Base-by-base conservation (phyloP, 2,888 invertebrate species). In the Drosophila lutescens region DNA sequence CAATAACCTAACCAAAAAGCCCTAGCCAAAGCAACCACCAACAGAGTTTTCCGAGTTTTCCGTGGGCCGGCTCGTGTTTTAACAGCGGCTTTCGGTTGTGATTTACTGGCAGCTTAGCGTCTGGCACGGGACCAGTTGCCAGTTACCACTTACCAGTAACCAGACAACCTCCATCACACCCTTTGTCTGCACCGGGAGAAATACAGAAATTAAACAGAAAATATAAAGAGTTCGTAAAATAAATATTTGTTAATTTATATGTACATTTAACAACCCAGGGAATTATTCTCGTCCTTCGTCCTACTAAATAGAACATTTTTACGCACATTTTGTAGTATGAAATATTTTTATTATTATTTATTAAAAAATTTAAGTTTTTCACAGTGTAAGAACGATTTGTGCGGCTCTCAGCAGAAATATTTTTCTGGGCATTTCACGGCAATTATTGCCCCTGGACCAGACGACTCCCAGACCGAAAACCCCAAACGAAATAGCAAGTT, bases 1-100 rank as follows among this genome's bases (percentile, higher is more conserved):
- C 63, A 62, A 63, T 56, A 41, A 56, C 40, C 58, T 30, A 41
- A 23, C 44, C 32, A 41, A 49, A 13, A 49, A 63, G 13, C 47
- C 61, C 38, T 43, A 66, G 26, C 38, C 36, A 34, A 36, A 74
- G 81, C 78, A 74, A 79, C 80, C 68, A 74, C 72, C 86, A 76
- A 68, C 82, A 72, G 76, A 76, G 46, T 41, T 55, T 57, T 40
- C 56, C 36, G 34, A 43, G 50, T 44, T 63, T 46, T 80, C 76
- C 70, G 57, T 55, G 57, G 74, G 66, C 71, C 69, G 74, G 76
- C 71, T 82, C 88, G 80, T 86, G 86, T 86, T 89, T 82, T 86
- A 85, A 86, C 89, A 86, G 77, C 87, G 85, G 87, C 89, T 89
- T 89, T 88, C 76, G 82, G 87, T 85, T 88, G 88, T 88, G 87